Evolutionary conservation across 2,113 vertebrate species (phyloP).

Genomic region (Pachycephala philippinensis): DNA sequence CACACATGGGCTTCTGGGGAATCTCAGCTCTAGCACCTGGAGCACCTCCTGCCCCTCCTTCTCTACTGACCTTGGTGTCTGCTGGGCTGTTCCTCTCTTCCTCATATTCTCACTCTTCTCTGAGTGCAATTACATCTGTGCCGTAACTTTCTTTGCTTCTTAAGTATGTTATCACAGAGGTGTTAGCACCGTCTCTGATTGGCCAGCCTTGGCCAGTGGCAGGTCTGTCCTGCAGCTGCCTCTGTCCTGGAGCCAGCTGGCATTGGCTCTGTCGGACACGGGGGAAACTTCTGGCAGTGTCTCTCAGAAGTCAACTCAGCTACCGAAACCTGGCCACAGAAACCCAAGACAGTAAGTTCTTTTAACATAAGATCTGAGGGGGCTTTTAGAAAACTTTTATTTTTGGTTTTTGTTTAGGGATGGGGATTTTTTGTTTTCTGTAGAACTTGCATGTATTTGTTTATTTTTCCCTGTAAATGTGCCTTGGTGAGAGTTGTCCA

Average conservation of each 20-base stretch:
- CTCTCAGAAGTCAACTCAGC: neutral
- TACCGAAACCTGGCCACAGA: neutral
- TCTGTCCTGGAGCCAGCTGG: neutral
- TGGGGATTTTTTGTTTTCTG: constrained; percentile 48
- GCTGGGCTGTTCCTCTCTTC: neutral
- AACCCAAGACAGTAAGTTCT: constrained; percentile 44
- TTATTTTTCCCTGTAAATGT: constrained; percentile 5
- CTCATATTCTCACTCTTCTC: neutral
- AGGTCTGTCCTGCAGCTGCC: neutral
- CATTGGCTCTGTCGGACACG: neutral
- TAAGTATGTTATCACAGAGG: neutral
- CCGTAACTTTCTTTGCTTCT: neutral
- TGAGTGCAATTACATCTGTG: too few relatives aligned
- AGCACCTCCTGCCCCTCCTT: neutral
- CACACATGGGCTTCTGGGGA: neutral
- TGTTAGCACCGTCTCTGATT: neutral
- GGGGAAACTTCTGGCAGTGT: neutral
- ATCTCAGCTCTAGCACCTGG: neutral
- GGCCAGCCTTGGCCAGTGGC: neutral
- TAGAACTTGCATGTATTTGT: constrained; percentile 38
- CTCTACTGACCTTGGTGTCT: neutral
- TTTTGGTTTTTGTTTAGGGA: constrained; percentile 39
- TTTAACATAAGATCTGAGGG: constrained; percentile 64
- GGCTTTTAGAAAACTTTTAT: constrained; percentile 37
- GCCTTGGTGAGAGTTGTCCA: constrained; percentile 54